Evolutionary conservation across 2,888 invertebrate genomes (phyloP), one percentile per base, ranked within the genome.

Genomic region (Campaea margaritaria): DNA sequence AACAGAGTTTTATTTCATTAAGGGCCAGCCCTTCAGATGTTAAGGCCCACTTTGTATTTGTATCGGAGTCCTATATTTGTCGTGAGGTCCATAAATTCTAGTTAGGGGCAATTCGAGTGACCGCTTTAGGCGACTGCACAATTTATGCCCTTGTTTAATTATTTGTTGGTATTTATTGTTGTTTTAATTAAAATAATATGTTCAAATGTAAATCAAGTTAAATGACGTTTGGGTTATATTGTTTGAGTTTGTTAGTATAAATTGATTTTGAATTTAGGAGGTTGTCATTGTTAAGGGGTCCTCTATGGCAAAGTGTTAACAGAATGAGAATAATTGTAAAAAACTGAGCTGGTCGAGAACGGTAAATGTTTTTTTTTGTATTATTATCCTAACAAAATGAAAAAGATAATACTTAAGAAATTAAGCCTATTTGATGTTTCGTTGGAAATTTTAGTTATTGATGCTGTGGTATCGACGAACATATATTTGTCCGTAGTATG

Each of bases 61-160:
- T 21, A 21, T 48, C 51, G 66, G 72, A 62, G 58, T 78, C 74
- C 75, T 74, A 61, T 69, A 74, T 70, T 76, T 81, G 82, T 82
- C 78, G 67, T 70, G 60, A 53, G 31, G 65, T 63, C 64, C 65
- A 83, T 90, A 87, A 86, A 87, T 89, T 88, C 83, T 89, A 83
- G 89, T 89, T 90, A 90, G 73, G 67, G 54, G 53, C 71, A 77
- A 80, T 81, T 70, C 68, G 58, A 67, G 67, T 60, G 51, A 39
- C 66, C 64, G 81, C 85, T 81, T 58, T 65, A 50, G 80, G 85
- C 81, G 67, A 70, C 68, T 53, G 58, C 65, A 63, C 68, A 73
- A 78, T 79, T 81, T 79, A 78, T 75, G 58, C 58, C 57, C 58
- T 51, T 58, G 45, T 57, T 70, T 72, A 67, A 65, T 68, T 69